A percentile compares a stretch with the other conserved stretches of the same genome.
phyloP scores from a whole-genome alignment of 2,113 vertebrate species.

The Rhinogobius similis region DNA sequence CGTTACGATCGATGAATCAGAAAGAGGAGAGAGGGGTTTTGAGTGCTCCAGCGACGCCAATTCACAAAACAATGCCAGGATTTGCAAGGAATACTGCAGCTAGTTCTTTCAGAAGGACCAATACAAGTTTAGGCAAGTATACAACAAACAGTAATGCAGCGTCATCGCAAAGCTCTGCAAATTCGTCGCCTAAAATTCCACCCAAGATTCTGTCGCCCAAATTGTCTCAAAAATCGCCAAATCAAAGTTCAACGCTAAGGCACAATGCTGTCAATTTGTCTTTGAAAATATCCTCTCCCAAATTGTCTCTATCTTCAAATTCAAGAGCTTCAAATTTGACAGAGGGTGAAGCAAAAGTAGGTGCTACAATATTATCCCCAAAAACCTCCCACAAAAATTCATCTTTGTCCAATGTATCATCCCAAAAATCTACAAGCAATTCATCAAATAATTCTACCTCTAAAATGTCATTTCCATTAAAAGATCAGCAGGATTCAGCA shows the following conservation, averaged over 20 bases:
- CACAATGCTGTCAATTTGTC: neutral
- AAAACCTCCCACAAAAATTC: neutral
- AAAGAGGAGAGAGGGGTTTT: slow-evolving; percentile 15
- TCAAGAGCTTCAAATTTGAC: neutral
- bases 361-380: neutral
- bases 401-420: neutral
- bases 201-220: neutral
- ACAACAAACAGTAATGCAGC: neutral
- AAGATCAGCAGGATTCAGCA: neutral
- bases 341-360: neutral
- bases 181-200: neutral
- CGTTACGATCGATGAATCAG: slow-evolving; percentile 45
- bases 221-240: neutral
- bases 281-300: neutral
- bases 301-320: neutral
- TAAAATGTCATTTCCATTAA: neutral
- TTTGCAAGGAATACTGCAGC: slow-evolving; percentile 87
- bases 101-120: slow-evolving; percentile 83
- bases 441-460: neutral
- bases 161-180: neutral
- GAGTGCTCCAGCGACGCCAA: slow-evolving; percentile 49
- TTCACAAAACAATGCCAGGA: slow-evolving; percentile 59
- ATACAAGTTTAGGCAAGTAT: slow-evolving; percentile 8
- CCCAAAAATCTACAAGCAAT: neutral
- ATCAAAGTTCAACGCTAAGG: neutral